These are phyloP conservation scores for Poeciliopsis gracilis DNA, from an alignment of 2,797 vertebrate genomes.

Conservation along the genomic window DNA sequence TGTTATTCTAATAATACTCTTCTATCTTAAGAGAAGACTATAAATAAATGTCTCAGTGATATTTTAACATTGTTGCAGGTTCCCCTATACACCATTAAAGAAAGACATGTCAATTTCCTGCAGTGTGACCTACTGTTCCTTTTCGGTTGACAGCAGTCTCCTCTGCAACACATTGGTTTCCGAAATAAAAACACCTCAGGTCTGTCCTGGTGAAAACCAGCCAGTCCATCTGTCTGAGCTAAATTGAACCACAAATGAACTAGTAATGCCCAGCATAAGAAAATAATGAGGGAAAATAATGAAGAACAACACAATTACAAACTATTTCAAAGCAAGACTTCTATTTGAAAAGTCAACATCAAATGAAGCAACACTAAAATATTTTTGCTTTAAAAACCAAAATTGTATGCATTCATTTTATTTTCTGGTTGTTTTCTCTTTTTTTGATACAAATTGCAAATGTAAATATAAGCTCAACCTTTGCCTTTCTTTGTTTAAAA, in stretches of 20 bases:
- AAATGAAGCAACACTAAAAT: neutral
- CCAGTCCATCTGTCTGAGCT: constrained; percentile 33
- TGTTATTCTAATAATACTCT: neutral
- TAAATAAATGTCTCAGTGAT: neutral
- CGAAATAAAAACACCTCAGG: constrained; percentile 46
- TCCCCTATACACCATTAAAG: neutral
- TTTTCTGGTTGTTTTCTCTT: no score
- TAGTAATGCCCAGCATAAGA: constrained; percentile 10
- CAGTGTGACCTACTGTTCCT: constrained; percentile 25
- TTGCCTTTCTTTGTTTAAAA: neutral
- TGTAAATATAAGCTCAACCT: neutral
- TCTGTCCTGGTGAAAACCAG: constrained; percentile 20
- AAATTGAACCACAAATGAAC: constrained; percentile 33
- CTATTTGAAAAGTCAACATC: neutral
- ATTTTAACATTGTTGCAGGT: neutral
- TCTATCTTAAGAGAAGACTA: neutral
- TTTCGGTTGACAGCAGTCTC: constrained; percentile 18
- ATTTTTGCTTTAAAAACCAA: neutral
- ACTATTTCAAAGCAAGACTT: constrained; percentile 9
- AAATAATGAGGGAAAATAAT: constrained; percentile 6
- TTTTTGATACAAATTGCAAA: neutral
- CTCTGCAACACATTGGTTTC: constrained; percentile 8
- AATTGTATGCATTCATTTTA: neutral
- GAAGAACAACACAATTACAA: neutral
- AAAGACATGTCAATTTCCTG: constrained; percentile 10